Evolutionary conservation across 2,113 vertebrate species (phyloP).

Genomic region (Coptodon rendalli): DNA sequence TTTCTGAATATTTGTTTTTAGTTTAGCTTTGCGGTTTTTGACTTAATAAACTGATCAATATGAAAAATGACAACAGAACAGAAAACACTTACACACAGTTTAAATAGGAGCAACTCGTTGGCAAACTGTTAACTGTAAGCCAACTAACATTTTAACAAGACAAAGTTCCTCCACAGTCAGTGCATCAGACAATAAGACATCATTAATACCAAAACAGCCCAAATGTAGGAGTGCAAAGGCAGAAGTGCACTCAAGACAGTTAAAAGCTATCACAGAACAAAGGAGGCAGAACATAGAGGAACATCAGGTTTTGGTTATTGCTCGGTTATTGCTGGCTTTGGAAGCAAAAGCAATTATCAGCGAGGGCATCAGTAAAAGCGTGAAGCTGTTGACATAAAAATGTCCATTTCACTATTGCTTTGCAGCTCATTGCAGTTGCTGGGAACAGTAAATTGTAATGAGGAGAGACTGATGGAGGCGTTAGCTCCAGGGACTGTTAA

Average conservation of each 20-base stretch:
- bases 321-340: constrained; percentile 45
- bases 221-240: constrained; percentile 5
- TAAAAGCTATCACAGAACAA: constrained; percentile 32
- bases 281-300: constrained; percentile 17
- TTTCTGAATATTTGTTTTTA: neutral
- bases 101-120: neutral
- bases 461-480: constrained; percentile 52
- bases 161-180: neutral
- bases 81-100: neutral
- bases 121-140: neutral
- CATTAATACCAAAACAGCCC: constrained; percentile 16
- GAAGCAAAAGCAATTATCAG: constrained; percentile 54
- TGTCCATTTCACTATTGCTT: constrained; percentile 48
- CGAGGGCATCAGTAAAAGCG: constrained; percentile 43
- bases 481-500: constrained; percentile 54
- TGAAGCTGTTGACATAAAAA: constrained; percentile 58
- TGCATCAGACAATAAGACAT: constrained; percentile 1
- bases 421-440: constrained; percentile 46
- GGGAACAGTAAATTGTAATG: constrained; percentile 60
- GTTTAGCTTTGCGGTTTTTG: neutral
- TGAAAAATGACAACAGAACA: neutral
- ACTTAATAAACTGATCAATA: neutral
- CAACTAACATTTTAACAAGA: neutral
- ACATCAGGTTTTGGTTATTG: constrained; percentile 44
- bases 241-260: constrained; percentile 15